A percentile compares a stretch with the other conserved stretches of the same genome.
phyloP scores from a whole-genome alignment of 2,797 vertebrate species.

The Rallus crepitans region DNA sequence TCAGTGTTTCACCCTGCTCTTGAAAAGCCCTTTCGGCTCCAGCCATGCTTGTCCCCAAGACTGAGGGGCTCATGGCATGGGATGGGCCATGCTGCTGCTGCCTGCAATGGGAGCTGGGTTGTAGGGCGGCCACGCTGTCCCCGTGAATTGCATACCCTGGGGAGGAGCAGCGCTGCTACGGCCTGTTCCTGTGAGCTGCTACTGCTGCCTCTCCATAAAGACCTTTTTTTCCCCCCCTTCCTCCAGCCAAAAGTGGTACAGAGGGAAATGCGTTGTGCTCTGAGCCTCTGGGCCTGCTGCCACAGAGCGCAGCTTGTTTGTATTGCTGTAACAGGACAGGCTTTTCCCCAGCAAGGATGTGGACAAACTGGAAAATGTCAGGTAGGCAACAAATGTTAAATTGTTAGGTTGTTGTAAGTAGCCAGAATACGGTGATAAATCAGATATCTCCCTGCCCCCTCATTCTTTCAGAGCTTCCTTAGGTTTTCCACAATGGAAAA shows the following conservation, averaged over 20 bases:
- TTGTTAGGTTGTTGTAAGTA: not conserved
- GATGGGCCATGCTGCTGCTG: not conserved
- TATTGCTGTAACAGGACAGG: not conserved
- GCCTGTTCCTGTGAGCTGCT: not conserved
- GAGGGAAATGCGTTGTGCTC: not conserved
- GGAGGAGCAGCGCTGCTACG: not conserved
- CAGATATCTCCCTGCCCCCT: too few species aligned
- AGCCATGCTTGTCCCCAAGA: not conserved
- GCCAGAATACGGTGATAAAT: not conserved
- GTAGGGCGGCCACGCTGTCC: not conserved
- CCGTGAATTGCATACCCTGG: not conserved
- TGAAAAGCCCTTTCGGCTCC: not conserved
- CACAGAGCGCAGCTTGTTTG: fast-evolving
- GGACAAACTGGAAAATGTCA: not conserved
- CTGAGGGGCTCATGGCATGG: not conserved
- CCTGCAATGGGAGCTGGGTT: not conserved
- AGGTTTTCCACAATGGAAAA: not conserved
- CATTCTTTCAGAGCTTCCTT: not conserved
- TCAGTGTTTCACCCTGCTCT: too few species aligned
- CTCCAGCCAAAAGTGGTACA: too few species aligned
- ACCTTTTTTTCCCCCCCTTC: too few species aligned
- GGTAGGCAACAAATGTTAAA: not conserved
- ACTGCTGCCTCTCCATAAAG: fast-evolving
- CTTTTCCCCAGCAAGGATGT: not conserved
- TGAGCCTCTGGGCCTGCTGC: too few species aligned